These are phyloP conservation scores for Mobula hypostoma DNA, from an alignment of 2,113 vertebrate species.

Conservation along the genomic window DNA sequence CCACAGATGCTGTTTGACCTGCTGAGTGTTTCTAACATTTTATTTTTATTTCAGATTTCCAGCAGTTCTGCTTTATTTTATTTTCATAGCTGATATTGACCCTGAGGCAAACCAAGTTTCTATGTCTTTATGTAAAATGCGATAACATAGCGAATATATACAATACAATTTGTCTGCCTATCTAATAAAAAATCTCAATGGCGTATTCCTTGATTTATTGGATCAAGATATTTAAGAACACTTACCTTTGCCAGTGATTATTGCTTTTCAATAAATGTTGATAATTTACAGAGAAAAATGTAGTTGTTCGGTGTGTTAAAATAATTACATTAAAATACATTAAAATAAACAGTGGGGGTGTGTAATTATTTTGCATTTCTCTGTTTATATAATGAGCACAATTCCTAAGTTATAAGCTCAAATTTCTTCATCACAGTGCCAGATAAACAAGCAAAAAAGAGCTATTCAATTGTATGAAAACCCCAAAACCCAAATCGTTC, in stretches of 20 bases:
- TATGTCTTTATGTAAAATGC: not conserved
- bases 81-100: not conserved
- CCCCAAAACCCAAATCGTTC: not conserved
- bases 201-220: not conserved
- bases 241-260: not conserved
- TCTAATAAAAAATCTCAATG: not conserved
- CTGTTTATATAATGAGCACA: not conserved
- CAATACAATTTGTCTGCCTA: not conserved
- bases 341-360: not conserved
- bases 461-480: not conserved
- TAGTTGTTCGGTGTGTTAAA: not conserved
- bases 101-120: not conserved
- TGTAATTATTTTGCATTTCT: not conserved
- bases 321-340: not conserved
- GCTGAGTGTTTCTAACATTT: too few species aligned
- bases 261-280: not conserved
- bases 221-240: not conserved
- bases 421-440: not conserved
- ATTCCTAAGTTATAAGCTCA: not conserved
- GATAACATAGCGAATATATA: not conserved
- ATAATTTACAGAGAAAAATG: not conserved
- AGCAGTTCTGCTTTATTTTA: too few species aligned
- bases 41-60: too few species aligned
- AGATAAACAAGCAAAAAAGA: not conserved
- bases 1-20: too few species aligned